These are phyloP conservation scores for Taurulus bubalis DNA, from an alignment of 2,113 vertebrate species.

Conservation along the genomic window DNA sequence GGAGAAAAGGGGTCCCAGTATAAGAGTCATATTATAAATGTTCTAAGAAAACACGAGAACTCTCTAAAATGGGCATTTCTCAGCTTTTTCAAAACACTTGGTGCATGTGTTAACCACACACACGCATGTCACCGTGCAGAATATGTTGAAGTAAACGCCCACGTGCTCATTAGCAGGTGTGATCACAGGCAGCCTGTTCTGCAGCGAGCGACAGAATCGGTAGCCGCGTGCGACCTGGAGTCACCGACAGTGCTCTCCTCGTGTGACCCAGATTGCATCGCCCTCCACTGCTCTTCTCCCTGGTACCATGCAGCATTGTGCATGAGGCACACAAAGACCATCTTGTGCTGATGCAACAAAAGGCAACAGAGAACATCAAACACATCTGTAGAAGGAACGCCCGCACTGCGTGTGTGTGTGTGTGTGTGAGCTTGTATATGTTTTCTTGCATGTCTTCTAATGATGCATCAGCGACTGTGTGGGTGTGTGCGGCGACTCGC, in stretches of 20 bases:
- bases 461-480: neutral
- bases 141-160: neutral
- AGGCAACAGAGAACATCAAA: conserved; percentile 80
- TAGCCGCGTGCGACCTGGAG: conserved; percentile 18
- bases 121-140: neutral
- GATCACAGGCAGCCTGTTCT: conserved; percentile 6
- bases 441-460: conserved; percentile 21
- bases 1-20: no score
- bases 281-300: conserved; percentile 52
- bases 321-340: conserved; percentile 67
- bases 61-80: neutral
- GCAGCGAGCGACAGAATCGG: conserved; percentile 15
- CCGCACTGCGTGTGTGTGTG: conserved; percentile 17
- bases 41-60: neutral
- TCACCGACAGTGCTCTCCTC: conserved; percentile 58
- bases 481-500: conserved; percentile 30
- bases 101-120: neutral
- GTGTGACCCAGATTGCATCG: conserved; percentile 65
- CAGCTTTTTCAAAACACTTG: neutral
- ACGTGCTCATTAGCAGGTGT: conserved; percentile 4
- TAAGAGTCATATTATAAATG: neutral
- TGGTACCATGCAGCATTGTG: conserved; percentile 39
- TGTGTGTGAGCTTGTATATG: conserved; percentile 17
- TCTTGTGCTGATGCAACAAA: conserved; percentile 82
- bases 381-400: conserved; percentile 72